These are phyloP conservation scores for Drosophila truncata DNA, from an alignment of 1,140 invertebrate genomes.

Conservation along the genomic window DNA sequence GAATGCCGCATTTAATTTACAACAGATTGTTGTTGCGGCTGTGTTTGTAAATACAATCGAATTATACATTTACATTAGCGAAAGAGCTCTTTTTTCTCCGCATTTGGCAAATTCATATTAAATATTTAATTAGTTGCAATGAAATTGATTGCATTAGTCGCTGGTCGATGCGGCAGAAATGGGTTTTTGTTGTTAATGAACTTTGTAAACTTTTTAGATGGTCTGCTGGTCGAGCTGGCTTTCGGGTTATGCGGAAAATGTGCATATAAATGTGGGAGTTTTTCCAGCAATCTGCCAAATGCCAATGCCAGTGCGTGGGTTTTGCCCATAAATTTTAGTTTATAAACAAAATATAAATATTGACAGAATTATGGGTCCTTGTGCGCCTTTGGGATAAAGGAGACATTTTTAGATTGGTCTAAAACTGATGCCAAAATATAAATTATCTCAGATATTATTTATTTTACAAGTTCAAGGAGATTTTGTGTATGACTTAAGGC, in stretches of 20 bases:
- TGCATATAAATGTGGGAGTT: conserved; percentile 1
- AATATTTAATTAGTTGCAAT: conserved; percentile 57
- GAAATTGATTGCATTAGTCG: conserved; percentile 60
- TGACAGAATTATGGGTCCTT: conserved; percentile 6
- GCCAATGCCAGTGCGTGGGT: conserved; percentile 3
- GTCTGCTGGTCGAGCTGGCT: not conserved
- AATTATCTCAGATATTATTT: not conserved
- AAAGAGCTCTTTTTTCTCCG: conserved; percentile 8
- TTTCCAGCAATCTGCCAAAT: conserved; percentile 3
- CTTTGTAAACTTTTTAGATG: conserved; percentile 39
- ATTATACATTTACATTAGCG: conserved; percentile 61
- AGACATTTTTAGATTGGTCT: not conserved
- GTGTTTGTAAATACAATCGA: conserved; percentile 48
- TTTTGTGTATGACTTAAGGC: not conserved
- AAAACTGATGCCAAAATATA: conserved; percentile 5
- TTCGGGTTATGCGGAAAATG: conserved; percentile 2
- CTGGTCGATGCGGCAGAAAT: conserved; percentile 14
- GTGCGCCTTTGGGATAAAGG: not conserved
- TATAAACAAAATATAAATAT: conserved; percentile 2
- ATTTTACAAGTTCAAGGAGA: conserved; percentile 1
- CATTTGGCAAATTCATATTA: conserved; percentile 52
- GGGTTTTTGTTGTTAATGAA: conserved; percentile 48
- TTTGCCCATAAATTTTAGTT: conserved; percentile 33
- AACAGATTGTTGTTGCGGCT: conserved; percentile 47
- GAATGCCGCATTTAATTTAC: conserved; percentile 28